Base-by-base conservation (phyloP, 1,140 invertebrate genomes). In the Zaprionus gabonicus region DNA sequence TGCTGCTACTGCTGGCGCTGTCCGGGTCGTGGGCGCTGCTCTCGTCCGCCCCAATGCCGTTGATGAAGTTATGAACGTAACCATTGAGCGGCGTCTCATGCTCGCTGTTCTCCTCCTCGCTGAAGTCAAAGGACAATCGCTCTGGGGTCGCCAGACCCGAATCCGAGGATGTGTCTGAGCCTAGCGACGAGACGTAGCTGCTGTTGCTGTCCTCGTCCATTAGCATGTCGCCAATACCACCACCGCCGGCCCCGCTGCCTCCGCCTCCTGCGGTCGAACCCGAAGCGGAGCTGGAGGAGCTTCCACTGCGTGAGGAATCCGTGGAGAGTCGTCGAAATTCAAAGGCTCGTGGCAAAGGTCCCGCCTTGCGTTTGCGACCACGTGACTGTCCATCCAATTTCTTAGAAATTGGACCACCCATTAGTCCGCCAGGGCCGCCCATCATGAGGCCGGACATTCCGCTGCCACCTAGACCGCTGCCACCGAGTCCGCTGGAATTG, bases 331-430 rank as follows among this genome's bases (percentile, higher is more conserved):
- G 94, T 10, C 94, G 92, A 41, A 96, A 93, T 1, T 94, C 94
- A 68, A 96, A 94, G 86, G 97, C 96, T 76, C 95, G 95, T 1
- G 97, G 96, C 73, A 98, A 94, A 1, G 97, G 97, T 4, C 97
- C 97, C 5, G 96, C 96, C 93, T 97, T 97, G 53, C 97, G 92
- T 92, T 97, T 97, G 23, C 82, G 82, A 27, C 88, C 76, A 1
- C 91, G 60, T 2, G 82, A 41, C 0, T 80, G 81, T 23, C 69
- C 60, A 13, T 92, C 91, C 7, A 92, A 38, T 60, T 91, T 88
- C 57, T 92, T 92, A 17, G 71, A 57, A 17, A 44, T 51, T 27
- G 34, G 23, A 2, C 62, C 69, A 3, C 62, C 69, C 70, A 67
- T 72, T 3, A 56, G 44, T 1, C 78, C 67, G 25, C 69, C 46